Conservation (phyloP, 2,113 vertebrate genomes). For the Toxostoma redivivum region DNA sequence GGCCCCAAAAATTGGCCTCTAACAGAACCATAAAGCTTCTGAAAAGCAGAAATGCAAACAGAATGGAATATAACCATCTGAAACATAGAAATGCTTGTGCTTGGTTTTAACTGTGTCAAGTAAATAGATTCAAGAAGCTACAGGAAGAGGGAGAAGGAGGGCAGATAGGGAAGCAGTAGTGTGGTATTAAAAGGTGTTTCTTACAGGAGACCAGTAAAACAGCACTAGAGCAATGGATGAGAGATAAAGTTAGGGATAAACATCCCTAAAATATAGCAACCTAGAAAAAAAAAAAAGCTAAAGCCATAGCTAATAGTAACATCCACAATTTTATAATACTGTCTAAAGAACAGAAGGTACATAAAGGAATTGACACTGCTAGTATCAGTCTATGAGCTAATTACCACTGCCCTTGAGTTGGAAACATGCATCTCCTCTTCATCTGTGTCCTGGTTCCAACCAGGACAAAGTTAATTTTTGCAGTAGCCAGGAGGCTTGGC, state of each 20-base stretch:
- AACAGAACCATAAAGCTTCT: neutral
- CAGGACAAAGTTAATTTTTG: neutral
- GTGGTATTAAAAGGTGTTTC: neutral
- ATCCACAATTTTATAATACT: neutral
- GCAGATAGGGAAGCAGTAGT: neutral
- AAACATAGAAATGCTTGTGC: neutral
- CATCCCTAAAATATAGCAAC: neutral
- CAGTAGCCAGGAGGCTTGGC: neutral
- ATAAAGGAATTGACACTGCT: neutral
- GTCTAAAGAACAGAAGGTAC: neutral
- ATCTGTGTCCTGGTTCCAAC: neutral
- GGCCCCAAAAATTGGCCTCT: neutral
- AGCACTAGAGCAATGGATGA: neutral
- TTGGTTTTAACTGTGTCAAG: neutral
- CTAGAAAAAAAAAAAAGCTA: neutral
- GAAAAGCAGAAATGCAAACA: slow-evolving; percentile 2
- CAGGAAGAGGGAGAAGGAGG: neutral
- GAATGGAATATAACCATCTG: neutral
- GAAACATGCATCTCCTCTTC: neutral
- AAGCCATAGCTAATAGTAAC: neutral
- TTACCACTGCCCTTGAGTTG: neutral
- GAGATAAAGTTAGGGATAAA: neutral
- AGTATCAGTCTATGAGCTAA: neutral
- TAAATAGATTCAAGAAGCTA: neutral
- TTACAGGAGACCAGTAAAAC: neutral